These are phyloP conservation scores for Ochotona princeps DNA, from an alignment of 2,113 vertebrate species.

Conservation along the genomic window DNA sequence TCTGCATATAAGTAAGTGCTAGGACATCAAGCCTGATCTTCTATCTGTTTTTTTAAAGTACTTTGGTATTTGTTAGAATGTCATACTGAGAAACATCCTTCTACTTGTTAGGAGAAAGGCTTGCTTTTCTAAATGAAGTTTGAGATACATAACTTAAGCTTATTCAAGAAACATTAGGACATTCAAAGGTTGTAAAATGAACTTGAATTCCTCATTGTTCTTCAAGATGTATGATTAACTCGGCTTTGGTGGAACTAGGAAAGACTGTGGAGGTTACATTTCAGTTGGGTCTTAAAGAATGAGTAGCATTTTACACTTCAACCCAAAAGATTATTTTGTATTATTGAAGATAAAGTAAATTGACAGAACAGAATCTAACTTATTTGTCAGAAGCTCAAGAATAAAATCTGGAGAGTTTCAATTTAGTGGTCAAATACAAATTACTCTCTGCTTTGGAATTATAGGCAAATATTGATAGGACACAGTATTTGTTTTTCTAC, in stretches of 20 bases:
- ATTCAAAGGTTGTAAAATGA: not conserved
- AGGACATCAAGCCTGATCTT: not conserved
- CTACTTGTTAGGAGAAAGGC: not conserved
- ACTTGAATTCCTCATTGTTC: not conserved
- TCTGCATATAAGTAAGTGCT: not conserved
- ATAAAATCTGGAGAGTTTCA: conserved; percentile 18
- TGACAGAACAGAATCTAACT: not conserved
- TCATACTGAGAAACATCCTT: not conserved
- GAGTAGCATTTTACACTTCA: not conserved
- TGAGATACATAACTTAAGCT: not conserved
- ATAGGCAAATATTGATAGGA: not conserved
- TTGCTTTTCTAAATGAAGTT: not conserved
- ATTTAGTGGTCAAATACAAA: conserved; percentile 6
- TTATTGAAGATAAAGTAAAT: not conserved
- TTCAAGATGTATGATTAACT: not conserved
- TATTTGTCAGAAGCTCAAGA: not conserved
- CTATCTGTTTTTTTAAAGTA: not conserved
- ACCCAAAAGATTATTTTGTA: not conserved
- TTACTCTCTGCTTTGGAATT: not conserved
- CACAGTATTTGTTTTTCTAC: not conserved
- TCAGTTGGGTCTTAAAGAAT: not conserved
- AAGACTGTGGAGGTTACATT: not conserved
- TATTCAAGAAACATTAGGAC: not conserved
- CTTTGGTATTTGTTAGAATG: not conserved
- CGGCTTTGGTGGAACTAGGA: not conserved